A percentile compares a stretch with the other conserved stretches of the same genome.
These are phyloP conservation scores for Thymallus thymallus DNA, from an alignment of 2,113 vertebrate genomes.

Conservation along the genomic window DNA sequence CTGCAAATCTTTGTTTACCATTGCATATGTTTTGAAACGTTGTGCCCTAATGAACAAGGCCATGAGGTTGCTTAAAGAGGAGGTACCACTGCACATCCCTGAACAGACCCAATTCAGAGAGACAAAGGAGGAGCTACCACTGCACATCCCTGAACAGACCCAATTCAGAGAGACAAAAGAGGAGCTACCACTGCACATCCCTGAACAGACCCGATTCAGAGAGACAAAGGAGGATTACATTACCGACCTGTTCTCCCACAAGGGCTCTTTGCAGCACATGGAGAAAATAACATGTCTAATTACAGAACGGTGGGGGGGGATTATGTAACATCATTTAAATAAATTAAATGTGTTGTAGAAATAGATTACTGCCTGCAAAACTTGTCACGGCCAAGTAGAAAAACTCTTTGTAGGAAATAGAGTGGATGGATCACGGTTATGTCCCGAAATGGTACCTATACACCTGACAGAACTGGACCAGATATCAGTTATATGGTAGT, in stretches of 20 bases:
- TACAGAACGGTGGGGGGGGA: constrained; percentile 39
- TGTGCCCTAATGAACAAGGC: not conserved
- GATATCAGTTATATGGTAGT: too few relatives aligned
- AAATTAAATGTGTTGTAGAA: constrained; percentile 29
- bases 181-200: too few relatives aligned
- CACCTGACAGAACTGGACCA: too few relatives aligned
- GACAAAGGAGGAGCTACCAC: too few relatives aligned
- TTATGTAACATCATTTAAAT: constrained; percentile 46
- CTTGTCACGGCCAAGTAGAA: not conserved
- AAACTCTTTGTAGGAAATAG: not conserved
- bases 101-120: constrained; percentile 3
- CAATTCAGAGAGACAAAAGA: too few relatives aligned
- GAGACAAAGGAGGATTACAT: not conserved
- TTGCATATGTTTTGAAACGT: too few relatives aligned
- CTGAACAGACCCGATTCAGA: too few relatives aligned
- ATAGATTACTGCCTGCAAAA: constrained; percentile 24
- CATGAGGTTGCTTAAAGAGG: not conserved
- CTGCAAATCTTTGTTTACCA: too few relatives aligned
- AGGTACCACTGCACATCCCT: not conserved
- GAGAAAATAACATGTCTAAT: constrained; percentile 39
- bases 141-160: too few relatives aligned
- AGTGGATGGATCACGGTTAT: not conserved
- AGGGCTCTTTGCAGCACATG: constrained; percentile 25
- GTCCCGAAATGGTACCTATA: too few relatives aligned
- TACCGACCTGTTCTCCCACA: constrained; percentile 39